Percentiles rank a stretch among this genome's conserved stretches.
These are phyloP conservation scores for Caloenas nicobarica DNA, from an alignment of 2,113 vertebrate genomes.

Conservation along the genomic window DNA sequence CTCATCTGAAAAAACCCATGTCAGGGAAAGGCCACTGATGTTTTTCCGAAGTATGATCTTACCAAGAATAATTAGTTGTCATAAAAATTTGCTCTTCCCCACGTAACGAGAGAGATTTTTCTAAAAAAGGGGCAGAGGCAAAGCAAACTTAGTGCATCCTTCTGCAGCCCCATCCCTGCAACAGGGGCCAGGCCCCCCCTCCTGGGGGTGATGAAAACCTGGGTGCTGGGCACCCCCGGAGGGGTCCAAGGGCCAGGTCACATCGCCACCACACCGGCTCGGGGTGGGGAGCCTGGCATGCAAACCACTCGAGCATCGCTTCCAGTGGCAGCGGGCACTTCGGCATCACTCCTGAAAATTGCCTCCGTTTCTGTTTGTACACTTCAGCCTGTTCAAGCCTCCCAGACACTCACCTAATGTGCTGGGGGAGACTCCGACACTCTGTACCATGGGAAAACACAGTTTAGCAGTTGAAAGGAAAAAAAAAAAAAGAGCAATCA, in stretches of 20 bases:
- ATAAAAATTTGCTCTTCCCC: not conserved
- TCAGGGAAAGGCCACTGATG: not conserved
- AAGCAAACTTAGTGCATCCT: not conserved
- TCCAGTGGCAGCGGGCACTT: not conserved
- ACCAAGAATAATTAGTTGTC: not conserved
- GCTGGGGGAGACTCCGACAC: not conserved
- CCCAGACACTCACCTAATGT: fast-evolving
- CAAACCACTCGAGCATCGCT: not conserved
- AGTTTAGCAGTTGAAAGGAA: not conserved
- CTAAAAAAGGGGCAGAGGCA: not conserved
- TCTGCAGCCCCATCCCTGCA: not conserved
- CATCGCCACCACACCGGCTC: fast-evolving
- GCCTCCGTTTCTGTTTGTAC: not conserved
- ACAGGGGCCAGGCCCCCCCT: not conserved
- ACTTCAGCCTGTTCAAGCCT: not conserved
- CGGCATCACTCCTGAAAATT: not conserved
- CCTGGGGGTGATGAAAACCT: not conserved
- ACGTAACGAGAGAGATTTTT: not conserved
- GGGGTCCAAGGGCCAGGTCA: not conserved
- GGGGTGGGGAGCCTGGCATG: fast-evolving
- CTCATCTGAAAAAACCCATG: not conserved
- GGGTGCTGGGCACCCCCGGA: not conserved
- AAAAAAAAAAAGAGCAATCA: not conserved
- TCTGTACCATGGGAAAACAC: not conserved
- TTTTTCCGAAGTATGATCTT: not conserved